Evolutionary conservation across 2,797 vertebrate genomes (phyloP).

Genomic region (Columba guinea): DNA sequence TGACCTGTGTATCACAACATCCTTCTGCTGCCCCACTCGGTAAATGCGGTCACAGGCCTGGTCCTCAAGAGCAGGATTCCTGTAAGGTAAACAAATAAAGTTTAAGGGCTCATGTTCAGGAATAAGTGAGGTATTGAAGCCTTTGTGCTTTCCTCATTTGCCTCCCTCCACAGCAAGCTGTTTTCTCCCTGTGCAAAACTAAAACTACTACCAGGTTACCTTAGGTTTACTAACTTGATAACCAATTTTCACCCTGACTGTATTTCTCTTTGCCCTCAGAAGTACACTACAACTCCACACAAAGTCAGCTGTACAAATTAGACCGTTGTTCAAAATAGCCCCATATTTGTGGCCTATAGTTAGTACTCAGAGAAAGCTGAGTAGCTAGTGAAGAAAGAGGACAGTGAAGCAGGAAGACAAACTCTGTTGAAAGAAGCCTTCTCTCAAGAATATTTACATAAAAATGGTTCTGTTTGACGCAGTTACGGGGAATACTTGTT

Average conservation of each 20-base stretch:
- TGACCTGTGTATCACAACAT: conserved; percentile 94
- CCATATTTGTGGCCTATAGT: not conserved
- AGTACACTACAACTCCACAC: not conserved
- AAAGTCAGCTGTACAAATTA: not conserved
- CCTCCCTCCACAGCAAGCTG: not conserved
- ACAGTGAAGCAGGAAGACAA: not conserved
- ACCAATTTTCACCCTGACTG: not conserved
- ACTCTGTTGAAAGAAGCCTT: not conserved
- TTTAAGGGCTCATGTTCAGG: not conserved
- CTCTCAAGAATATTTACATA: not conserved
- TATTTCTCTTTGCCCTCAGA: not conserved
- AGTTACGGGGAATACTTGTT: not conserved
- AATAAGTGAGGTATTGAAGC: not conserved
- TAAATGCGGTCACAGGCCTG: conserved; percentile 98
- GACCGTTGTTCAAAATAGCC: not conserved
- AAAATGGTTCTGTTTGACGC: not conserved
- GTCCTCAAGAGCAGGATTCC: conserved; percentile 97
- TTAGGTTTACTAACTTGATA: not conserved
- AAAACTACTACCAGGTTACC: not conserved
- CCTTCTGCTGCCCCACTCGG: conserved; percentile 88
- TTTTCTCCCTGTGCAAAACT: not conserved
- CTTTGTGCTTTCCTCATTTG: not conserved
- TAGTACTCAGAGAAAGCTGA: not conserved
- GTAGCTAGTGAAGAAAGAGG: not conserved
- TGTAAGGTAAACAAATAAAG: conserved; percentile 33